Evolutionary conservation across 2,888 invertebrate species (phyloP).

Genomic region (Andrena trimmerana): DNA sequence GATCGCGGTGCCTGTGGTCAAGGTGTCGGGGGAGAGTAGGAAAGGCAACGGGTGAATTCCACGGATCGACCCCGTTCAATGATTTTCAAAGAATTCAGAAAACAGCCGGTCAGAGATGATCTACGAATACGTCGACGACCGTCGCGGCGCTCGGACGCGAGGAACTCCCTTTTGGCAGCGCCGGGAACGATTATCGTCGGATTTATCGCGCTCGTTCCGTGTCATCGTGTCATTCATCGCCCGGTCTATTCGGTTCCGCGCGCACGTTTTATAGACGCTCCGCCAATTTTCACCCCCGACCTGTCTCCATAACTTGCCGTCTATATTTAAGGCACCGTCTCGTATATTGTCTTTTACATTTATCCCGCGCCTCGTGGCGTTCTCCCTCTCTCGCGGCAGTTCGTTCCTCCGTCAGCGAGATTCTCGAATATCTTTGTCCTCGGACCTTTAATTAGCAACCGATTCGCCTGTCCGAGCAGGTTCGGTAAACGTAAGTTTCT

Average conservation of each 20-base stretch:
- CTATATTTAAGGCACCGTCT: constrained; percentile 55
- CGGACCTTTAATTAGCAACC: constrained; percentile 1
- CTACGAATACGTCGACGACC: constrained; percentile 57
- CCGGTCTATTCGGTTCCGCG: constrained; percentile 49
- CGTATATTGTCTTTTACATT: constrained; percentile 34
- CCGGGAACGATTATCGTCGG: constrained; percentile 55
- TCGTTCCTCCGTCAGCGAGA: not conserved
- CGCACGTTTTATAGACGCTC: constrained; percentile 47
- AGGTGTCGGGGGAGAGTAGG: not conserved
- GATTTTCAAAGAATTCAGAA: constrained; percentile 44
- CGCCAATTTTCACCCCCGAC: constrained; percentile 59
- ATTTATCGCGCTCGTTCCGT: constrained; percentile 65
- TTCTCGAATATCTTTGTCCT: not conserved
- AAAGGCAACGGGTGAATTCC: constrained; percentile 18
- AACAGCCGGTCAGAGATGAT: constrained; percentile 33
- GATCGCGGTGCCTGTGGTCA: not conserved
- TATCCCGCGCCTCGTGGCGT: not conserved
- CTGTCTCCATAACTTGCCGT: constrained; percentile 53
- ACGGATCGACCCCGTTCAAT: constrained; percentile 46
- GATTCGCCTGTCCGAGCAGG: not conserved
- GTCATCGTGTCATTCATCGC: constrained; percentile 69
- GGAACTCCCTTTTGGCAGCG: constrained; percentile 64
- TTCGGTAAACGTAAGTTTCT: not conserved
- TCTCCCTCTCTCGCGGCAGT: not conserved
- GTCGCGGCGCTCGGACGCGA: constrained; percentile 29